Percentiles rank a stretch among this genome's conserved stretches.
Evolutionary conservation across 2,113 vertebrate genomes (phyloP).

Genomic region (Enhydra lutris): DNA sequence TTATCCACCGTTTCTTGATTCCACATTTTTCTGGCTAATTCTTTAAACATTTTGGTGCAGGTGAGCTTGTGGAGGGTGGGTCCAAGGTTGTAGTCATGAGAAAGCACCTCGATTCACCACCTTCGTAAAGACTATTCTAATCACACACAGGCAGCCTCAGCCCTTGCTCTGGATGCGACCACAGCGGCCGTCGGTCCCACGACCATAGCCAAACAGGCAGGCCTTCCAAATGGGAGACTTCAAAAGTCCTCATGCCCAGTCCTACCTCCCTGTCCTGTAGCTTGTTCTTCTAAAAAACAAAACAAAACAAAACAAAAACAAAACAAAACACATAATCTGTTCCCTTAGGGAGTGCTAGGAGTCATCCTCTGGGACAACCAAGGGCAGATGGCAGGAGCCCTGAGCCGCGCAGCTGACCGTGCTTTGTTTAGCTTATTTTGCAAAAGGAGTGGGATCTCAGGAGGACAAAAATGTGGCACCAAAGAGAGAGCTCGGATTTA

Average conservation of each 20-base stretch:
- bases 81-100: neutral
- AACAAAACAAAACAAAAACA: no score
- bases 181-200: accelerated
- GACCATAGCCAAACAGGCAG: neutral
- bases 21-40: neutral
- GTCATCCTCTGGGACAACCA: neutral
- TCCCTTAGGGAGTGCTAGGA: neutral
- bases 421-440: neutral
- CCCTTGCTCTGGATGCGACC: neutral
- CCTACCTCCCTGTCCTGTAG: neutral
- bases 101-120: neutral
- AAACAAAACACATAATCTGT: neutral
- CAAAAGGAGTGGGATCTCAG: neutral
- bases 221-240: neutral
- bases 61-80: neutral
- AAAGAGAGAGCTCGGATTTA: neutral
- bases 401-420: neutral
- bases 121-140: neutral
- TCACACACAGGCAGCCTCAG: neutral
- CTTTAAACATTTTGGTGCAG: neutral
- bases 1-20: neutral
- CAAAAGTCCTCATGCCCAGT: neutral
- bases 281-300: neutral
- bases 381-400: neutral
- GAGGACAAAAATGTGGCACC: neutral